A percentile compares a stretch with the other conserved stretches of the same genome.
Evolutionary conservation across 2,797 vertebrate genomes (phyloP).

Genomic region (Philypnodon macrostomus): DNA sequence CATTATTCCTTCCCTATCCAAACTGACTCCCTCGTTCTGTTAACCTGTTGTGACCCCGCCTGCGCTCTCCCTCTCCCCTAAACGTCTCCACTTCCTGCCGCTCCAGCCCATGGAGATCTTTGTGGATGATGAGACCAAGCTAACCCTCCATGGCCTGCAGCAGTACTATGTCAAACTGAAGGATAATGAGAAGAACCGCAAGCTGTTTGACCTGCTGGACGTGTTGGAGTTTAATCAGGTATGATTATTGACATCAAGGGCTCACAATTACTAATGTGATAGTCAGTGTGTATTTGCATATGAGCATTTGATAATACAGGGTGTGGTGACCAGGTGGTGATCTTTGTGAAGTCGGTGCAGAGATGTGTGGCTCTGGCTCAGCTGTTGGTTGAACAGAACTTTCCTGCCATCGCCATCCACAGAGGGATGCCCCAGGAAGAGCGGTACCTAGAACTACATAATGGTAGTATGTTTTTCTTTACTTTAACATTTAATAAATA

Average conservation of each 20-base stretch:
- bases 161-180: slow-evolving; percentile 89
- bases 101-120: slow-evolving; percentile 87
- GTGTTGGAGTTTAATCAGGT: slow-evolving; percentile 87
- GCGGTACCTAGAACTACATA: slow-evolving; percentile 51
- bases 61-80: slow-evolving; percentile 1
- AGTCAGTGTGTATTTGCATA: no score
- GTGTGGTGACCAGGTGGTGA: slow-evolving; percentile 65
- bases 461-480: no score
- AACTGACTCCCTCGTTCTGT: not conserved
- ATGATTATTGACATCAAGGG: no score
- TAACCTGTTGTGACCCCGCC: slow-evolving; percentile 2
- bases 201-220: slow-evolving; percentile 86
- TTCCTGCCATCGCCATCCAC: slow-evolving; percentile 81
- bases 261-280: no score
- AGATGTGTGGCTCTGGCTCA: slow-evolving; percentile 81
- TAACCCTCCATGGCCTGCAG: slow-evolving; percentile 85
- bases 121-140: slow-evolving; percentile 87
- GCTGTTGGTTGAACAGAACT: slow-evolving; percentile 83
- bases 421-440: slow-evolving; percentile 81
- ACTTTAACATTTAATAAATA: not conserved
- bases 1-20: not conserved
- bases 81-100: slow-evolving; percentile 42
- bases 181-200: slow-evolving; percentile 89
- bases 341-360: slow-evolving; percentile 82
- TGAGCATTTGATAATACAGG: no score